Conservation (phyloP, 2,113 vertebrate genomes). For the Gymnogyps californianus region DNA sequence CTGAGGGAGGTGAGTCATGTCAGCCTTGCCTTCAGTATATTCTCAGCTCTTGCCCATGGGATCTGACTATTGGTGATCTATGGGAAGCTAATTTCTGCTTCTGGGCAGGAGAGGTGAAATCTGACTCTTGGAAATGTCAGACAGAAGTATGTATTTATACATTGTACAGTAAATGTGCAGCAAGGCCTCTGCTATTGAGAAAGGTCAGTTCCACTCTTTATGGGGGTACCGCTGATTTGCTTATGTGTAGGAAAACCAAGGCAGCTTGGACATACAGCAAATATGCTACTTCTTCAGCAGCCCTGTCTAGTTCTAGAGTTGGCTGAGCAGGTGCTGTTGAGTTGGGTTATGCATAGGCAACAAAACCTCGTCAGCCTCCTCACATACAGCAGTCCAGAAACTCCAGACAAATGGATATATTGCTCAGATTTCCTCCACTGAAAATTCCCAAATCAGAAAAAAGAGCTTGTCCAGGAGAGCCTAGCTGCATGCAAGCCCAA, state of each 20-base stretch:
- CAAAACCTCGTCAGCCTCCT: background rate
- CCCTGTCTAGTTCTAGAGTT: background rate
- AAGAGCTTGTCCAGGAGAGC: background rate
- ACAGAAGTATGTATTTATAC: background rate
- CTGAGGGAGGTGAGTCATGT: background rate
- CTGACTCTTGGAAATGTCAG: background rate
- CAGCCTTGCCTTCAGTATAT: background rate
- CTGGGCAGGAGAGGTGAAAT: background rate
- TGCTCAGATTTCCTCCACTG: background rate
- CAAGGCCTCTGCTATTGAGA: background rate
- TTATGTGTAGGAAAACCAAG: background rate
- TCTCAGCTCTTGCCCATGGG: background rate
- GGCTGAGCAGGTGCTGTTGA: background rate
- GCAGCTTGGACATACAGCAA: background rate
- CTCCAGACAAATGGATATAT: background rate
- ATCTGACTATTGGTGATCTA: background rate
- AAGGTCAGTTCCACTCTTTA: background rate
- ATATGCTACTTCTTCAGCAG: background rate
- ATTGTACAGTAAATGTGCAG: accelerated
- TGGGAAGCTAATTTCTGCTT: background rate
- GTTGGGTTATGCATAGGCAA: background rate
- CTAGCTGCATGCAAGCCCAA: background rate
- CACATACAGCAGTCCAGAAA: background rate
- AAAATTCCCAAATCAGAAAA: background rate
- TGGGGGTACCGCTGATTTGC: background rate